Conservation (phyloP, 1,140 invertebrate species). For the Heliconius congener region DNA sequence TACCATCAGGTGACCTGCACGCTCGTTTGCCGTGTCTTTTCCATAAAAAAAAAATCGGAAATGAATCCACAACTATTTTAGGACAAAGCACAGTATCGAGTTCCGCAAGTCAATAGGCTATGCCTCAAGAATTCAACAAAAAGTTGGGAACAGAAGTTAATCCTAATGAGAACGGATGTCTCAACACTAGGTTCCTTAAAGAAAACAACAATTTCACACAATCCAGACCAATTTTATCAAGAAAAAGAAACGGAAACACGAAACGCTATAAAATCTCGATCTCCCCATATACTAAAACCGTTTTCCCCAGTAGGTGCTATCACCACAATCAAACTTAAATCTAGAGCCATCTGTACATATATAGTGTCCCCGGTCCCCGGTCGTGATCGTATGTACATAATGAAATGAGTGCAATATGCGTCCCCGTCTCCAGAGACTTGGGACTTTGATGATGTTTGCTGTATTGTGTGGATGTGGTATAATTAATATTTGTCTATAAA, state of each 20-base stretch:
- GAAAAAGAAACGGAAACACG: not conserved
- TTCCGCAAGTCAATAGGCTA: no score
- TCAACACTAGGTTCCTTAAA: no score
- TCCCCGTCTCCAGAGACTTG: conserved; percentile 50
- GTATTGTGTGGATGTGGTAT: conserved; percentile 42
- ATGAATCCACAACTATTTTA: no score
- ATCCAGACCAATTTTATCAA: no score
- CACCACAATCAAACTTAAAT: conserved; percentile 44
- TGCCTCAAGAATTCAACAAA: no score
- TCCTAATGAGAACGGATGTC: no score
- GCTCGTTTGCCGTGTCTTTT: no score
- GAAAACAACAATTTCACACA: no score
- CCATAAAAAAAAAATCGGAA: no score
- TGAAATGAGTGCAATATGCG: conserved; percentile 79
- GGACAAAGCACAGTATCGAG: no score
- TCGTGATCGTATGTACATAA: conserved; percentile 75
- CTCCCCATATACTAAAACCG: not conserved
- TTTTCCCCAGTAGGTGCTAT: conserved; percentile 25
- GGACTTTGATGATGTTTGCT: conserved; percentile 33
- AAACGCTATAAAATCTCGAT: not conserved
- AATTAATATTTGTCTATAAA: not conserved
- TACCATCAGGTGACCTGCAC: no score
- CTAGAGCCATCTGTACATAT: conserved; percentile 60
- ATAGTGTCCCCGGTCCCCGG: conserved; percentile 41
- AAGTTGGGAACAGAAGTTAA: no score